phyloP scores from a whole-genome alignment of 1,140 invertebrate species.

The Drosophila obscura region DNA sequence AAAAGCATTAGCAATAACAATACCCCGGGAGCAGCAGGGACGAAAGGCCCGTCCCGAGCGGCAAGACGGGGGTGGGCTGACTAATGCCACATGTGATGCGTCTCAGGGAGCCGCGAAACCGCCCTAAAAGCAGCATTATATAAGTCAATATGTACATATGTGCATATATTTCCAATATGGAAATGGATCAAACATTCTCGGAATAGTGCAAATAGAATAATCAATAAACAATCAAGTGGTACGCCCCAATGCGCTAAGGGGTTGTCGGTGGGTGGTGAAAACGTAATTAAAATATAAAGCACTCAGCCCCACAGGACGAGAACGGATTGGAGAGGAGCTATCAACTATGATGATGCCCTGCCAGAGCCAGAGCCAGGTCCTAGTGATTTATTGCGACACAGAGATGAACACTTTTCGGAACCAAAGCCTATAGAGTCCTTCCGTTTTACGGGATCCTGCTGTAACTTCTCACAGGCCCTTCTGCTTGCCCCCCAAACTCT shows the following conservation, averaged over 20 bases:
- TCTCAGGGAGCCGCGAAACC: not conserved
- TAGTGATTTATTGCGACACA: too few species aligned
- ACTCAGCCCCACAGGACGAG: not conserved
- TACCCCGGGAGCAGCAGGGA: not conserved
- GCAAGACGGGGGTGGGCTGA: not conserved
- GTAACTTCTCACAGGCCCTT: too few species aligned
- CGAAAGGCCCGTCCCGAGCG: too few species aligned
- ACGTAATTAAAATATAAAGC: conserved; percentile 15
- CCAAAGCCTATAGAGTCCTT: too few species aligned
- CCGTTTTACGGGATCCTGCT: too few species aligned
- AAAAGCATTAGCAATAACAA: not conserved
- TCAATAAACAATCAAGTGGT: conserved; percentile 58
- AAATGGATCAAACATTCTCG: conserved; percentile 48
- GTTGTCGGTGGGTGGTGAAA: not conserved
- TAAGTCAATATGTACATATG: not conserved
- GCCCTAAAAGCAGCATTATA: too few species aligned
- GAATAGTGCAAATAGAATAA: conserved; percentile 45
- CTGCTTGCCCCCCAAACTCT: too few species aligned
- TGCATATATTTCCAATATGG: not conserved
- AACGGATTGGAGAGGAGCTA: not conserved
- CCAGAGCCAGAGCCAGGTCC: too few species aligned
- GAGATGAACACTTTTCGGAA: too few species aligned
- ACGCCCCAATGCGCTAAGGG: not conserved
- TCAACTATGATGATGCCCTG: conserved; percentile 8
- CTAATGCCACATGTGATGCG: not conserved